Percentiles rank a stretch among this genome's conserved stretches.
Conservation (phyloP, 2,113 vertebrate species). For the Dipodomys ordii region DNA sequence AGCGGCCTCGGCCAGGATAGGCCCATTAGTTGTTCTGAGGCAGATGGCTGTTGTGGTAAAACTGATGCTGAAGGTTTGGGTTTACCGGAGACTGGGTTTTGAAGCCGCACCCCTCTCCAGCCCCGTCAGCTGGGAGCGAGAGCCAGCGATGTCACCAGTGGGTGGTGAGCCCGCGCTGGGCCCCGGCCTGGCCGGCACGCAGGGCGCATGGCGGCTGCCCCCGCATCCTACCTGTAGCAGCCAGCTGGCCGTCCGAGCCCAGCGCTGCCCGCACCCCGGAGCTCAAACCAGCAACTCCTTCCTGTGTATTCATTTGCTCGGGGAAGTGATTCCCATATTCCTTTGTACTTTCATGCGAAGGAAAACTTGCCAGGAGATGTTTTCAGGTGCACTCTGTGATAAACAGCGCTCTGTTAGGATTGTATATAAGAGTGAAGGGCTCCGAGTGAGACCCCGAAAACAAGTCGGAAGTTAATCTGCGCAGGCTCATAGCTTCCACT, state of each 20-base stretch:
- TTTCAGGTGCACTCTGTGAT: conserved; percentile 22
- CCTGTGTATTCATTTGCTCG: conserved; percentile 49
- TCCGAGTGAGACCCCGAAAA: neutral
- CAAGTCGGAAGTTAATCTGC: conserved; percentile 46
- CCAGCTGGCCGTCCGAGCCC: no score
- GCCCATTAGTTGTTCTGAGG: neutral
- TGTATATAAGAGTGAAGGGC: neutral
- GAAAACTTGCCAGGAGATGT: neutral
- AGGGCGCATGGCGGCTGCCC: no score
- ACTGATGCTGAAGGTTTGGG: neutral
- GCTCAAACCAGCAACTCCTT: neutral
- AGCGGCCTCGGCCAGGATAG: neutral
- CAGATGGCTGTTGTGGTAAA: neutral
- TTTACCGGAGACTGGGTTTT: conserved; percentile 17
- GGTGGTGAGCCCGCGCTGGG: neutral
- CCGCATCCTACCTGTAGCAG: no score
- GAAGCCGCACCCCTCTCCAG: neutral
- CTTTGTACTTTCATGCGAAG: conserved; percentile 44
- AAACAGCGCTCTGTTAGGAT: neutral
- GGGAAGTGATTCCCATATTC: conserved; percentile 48
- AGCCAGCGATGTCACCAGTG: neutral
- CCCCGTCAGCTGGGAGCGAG: neutral
- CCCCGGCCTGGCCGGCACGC: no score
- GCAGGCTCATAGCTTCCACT: neutral
- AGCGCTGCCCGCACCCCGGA: neutral